Conservation (phyloP, 2,113 vertebrate species). For the Sturnira hondurensis region DNA sequence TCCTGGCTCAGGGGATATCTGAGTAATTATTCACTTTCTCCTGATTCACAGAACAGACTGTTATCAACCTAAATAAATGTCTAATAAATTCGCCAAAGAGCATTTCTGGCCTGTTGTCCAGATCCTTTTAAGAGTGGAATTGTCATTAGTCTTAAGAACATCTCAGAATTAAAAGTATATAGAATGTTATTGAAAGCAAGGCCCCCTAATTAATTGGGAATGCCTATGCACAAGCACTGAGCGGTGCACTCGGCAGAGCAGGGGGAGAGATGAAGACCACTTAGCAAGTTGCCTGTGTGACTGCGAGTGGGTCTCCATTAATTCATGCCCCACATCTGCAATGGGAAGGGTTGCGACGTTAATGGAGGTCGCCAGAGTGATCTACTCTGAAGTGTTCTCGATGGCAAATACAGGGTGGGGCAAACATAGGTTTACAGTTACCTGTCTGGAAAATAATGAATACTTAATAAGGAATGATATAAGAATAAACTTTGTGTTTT, state of each 20-base stretch:
- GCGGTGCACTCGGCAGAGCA: not conserved
- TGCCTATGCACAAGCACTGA: not conserved
- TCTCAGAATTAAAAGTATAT: slow-evolving; percentile 15
- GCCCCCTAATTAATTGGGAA: slow-evolving; percentile 50
- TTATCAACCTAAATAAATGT: not conserved
- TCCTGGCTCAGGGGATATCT: not conserved
- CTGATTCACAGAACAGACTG: slow-evolving; percentile 27
- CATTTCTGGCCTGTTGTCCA: not conserved
- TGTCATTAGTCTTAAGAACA: slow-evolving; percentile 49
- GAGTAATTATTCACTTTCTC: slow-evolving; percentile 24
- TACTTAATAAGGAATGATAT: not conserved
- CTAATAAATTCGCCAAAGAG: slow-evolving; percentile 24
- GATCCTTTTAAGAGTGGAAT: not conserved
- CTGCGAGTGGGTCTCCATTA: not conserved
- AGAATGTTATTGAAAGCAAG: slow-evolving; percentile 61
- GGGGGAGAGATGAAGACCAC: not conserved
- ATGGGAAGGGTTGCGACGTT: not conserved
- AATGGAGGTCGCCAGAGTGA: slow-evolving; percentile 16
- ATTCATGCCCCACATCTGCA: not conserved
- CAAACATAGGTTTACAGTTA: not conserved
- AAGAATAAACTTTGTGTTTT: not conserved
- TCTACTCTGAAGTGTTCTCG: slow-evolving; percentile 43
- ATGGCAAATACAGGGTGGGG: not conserved
- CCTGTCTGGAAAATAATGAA: not conserved
- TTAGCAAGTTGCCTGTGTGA: not conserved